Base-by-base conservation (phyloP, 2,888 invertebrate genomes). In the Lagria hirta region DNA sequence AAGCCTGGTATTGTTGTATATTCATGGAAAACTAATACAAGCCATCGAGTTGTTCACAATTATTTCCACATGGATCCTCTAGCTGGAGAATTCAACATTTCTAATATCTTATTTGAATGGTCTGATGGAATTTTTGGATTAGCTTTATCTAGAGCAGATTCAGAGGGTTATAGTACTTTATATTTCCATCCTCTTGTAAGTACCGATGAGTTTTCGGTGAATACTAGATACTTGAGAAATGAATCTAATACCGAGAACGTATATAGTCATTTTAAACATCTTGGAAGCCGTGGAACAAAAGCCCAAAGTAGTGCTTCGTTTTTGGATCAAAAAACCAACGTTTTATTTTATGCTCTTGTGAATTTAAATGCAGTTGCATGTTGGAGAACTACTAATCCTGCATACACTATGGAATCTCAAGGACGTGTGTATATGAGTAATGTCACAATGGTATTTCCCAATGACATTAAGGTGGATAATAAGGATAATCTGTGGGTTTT, bases 131-230 rank as follows among this genome's bases (percentile, higher is more conserved):
- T 90, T 1, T 88, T 88, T 51, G 88, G 88, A 0, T 65, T 89
- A 49, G 83, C 84, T 0, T 62, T 89, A 6, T 81, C 84, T 0
- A 80, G 80, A 3, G 77, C 82, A 0, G 78, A 79, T 37, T 56
- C 75, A 0, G 79, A 84, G 36, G 84, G 84, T 16, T 84, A 71
- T 64, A 81, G 86, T 43, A 84, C 83, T 0, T 66, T 89, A 2
- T 90, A 84, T 60, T 90, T 88, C 73, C 89, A 89, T 61, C 85
- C 89, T 0, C 76, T 89, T 66, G 81, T 83, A 2, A 87, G 88
- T 53, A 83, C 79, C 44, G 79, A 84, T 63, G 88, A 89, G 62
- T 90, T 86, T 62, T 69, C 83, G 0, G 87, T 90, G 0, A 84
- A 79, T 2, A 88, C 87, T 0, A 76, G 77, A 53, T 73, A 83